Base-by-base conservation (phyloP, 1,140 invertebrate species). In the Mesaphorura yosii region DNA sequence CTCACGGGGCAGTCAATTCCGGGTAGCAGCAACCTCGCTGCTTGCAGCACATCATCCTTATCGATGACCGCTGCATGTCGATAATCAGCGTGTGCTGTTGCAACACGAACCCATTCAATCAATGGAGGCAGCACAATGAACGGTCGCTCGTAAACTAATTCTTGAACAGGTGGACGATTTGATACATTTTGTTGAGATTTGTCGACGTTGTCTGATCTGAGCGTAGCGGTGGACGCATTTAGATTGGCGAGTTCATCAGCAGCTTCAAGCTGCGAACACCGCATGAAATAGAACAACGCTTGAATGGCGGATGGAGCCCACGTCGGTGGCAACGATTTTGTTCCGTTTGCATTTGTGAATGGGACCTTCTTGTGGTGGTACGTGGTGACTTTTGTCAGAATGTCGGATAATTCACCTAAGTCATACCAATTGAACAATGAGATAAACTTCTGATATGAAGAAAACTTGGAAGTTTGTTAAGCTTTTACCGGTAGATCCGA, bases 31-130 rank as follows among this genome's bases (percentile, higher is more conserved):
- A 92, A 67, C 29, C 88, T 69, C 0, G 87, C 87, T 0, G 88
- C 86, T 70, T 92, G 86, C 75, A 84, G 78, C 7, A 91, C 80
- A 66, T 92, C 88, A 66, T 91, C 86, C 51, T 83, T 82, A 68
- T 91, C 88, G 15, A 89, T 76, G 34, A 83, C 74, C 6, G 77
- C 71, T 0, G 84, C 80, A 47, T 82, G 81, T n/a, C 88, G 75
- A 64, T 89, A 79, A 48, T 86, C 82, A 0, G 85, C 80, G 67
- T 90, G 86, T 0, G 86, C 84, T 0, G 79, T 76, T 0, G 84
- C 79, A 1, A 88, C 85, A 3, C 87, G 70, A 38, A 90, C 69
- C 88, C 88, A 92, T 68, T 91, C 88, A 12, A 86, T 79, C 27
- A 92, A 69, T 1, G 88, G 88, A 1, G 88, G 88, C 23, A 90